Base-by-base conservation (phyloP, 2,888 invertebrate genomes). In the Dascillus cervinus region DNA sequence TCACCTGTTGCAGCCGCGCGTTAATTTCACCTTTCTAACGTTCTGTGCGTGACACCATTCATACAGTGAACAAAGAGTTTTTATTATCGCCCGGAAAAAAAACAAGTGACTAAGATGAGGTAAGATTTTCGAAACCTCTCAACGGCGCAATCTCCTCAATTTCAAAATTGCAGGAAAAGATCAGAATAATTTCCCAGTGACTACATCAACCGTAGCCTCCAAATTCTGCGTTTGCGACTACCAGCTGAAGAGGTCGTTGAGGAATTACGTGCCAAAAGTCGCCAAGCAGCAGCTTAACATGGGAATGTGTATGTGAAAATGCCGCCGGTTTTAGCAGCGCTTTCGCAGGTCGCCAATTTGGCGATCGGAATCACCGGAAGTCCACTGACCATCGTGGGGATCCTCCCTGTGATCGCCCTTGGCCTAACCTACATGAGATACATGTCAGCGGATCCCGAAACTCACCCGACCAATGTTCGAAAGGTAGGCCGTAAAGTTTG, bases 401-500 rank as follows among this genome's bases (percentile, higher is more conserved):
- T 88, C 63, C 77, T 88, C 60, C 87, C 88, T 50, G 72, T 88
- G 50, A 71, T 88, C 60, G 83, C 86, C 42, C 77, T 85, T 49
- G 85, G 86, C 52, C 70, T 87, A 61, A 79, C 85, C 50, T 81
- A 80, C 62, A 81, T 83, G 71, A 75, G 81, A 55, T 89, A 89
- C 69, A 75, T 81, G 60, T 77, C 75, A 55, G 72, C 77, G 53
- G 90, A 90, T 66, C 89, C 89, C 39, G 90, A 90, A 65, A 78
- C 80, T 13, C 80, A 79, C 58, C 76, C 83, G 33, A 70, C 73
- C 47, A 80, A 87, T 60, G 73, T 78, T 37, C 70, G 71, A 62
- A 68, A 75, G 69, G 86, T 87, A 67, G 75, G 73, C 71, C 37
- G 10, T 10, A n/a, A n/a, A n/a, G n/a, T n/a, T n/a, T n/a, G n/a